phyloP scores from a whole-genome alignment of 2,113 vertebrate species.

The Acrocephalus arundinaceus region DNA sequence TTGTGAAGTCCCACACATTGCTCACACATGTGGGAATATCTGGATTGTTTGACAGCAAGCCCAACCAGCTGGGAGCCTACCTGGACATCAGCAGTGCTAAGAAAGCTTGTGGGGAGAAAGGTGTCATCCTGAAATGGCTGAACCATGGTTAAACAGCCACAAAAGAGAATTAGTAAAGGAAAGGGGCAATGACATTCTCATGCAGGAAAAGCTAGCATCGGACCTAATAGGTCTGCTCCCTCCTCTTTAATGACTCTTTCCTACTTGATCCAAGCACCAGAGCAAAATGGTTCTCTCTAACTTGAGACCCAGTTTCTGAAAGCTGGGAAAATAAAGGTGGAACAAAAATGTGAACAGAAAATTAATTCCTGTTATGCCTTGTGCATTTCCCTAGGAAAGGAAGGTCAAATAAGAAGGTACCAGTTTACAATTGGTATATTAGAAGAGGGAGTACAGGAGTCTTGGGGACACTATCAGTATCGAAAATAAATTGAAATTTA shows the following conservation, averaged over 20 bases:
- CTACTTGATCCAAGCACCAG: neutral
- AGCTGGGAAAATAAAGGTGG: neutral
- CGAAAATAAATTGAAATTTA: neutral
- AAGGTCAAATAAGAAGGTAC: neutral
- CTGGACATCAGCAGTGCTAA: neutral
- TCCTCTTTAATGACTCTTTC: neutral
- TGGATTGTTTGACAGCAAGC: neutral
- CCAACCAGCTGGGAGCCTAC: neutral
- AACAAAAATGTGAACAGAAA: neutral
- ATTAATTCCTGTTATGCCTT: neutral
- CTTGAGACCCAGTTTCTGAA: neutral
- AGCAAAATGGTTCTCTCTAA: neutral
- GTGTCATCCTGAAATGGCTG: neutral
- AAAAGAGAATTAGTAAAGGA: neutral
- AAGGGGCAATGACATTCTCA: neutral
- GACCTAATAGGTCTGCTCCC: neutral
- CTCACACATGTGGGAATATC: neutral
- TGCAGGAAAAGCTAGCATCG: neutral
- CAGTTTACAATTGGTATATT: neutral
- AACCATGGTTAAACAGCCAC: neutral
- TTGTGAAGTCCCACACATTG: neutral
- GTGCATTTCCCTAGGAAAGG: neutral
- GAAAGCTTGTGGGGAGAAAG: neutral
- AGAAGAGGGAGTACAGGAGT: neutral
- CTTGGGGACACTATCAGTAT: neutral